Percentiles rank a stretch among this genome's conserved stretches.
These are phyloP conservation scores for Columba guinea DNA, from an alignment of 2,797 vertebrate genomes.

Conservation along the genomic window DNA sequence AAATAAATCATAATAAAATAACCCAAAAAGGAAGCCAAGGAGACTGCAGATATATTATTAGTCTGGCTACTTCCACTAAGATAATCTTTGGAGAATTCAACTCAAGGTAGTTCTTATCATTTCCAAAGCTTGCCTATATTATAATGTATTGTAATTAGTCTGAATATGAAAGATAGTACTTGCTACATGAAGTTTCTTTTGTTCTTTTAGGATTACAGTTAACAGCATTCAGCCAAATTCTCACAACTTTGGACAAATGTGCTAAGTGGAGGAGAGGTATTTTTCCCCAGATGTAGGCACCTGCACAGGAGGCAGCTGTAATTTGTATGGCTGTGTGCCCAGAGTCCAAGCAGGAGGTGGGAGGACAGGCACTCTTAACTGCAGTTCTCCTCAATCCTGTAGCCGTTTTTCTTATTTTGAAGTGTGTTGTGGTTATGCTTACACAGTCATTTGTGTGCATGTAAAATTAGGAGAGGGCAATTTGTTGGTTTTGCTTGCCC, in stretches of 20 bases:
- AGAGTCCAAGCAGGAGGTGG: not conserved
- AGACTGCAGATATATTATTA: not conserved
- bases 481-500: not conserved
- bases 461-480: not conserved
- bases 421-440: not conserved
- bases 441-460: fast-evolving
- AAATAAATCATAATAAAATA: not conserved
- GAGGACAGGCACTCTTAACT: not conserved
- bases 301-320: not conserved
- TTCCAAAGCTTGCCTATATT: not conserved
- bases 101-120: not conserved
- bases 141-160: not conserved
- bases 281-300: not conserved
- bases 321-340: not conserved
- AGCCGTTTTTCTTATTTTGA: not conserved
- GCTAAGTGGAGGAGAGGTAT: not conserved
- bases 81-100: not conserved
- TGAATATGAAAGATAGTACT: not conserved
- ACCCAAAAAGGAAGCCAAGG: not conserved
- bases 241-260: not conserved
- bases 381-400: not conserved
- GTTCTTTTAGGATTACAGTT: not conserved
- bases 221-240: not conserved
- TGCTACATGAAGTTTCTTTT: not conserved
- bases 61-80: not conserved